Evolutionary conservation across 2,888 invertebrate species (phyloP), one percentile per base, ranked within the genome.

Genomic region (Sceliomorpha sp.): DNA sequence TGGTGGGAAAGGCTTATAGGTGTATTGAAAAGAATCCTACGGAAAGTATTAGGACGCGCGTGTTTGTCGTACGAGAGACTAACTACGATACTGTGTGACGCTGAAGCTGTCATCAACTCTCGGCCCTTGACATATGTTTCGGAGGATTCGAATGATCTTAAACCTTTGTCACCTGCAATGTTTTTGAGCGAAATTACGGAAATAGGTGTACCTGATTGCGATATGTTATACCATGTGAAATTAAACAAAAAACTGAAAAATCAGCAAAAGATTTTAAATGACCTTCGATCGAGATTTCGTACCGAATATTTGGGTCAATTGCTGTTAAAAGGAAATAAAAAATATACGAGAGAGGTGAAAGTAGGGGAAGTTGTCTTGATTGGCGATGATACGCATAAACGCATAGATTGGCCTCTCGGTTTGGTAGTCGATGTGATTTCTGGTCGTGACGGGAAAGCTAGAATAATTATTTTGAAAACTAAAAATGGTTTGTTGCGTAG

Each of bases 81-180:
- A n/a, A n/a, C n/a, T 8, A 85, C 82, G 0, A 51, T 79, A 0
- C 26, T 85, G 2, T 74, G 72, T 24, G 78, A 88, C 53, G 77
- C 79, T 32, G 87, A 88, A 67, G 62, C 73, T 1, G 69, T 75
- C 0, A 37, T 88, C 5, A 88, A 88, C 72, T 73, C 80, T 0
- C 68, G 87, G 55, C 86, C 86, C 8, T 63, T 87, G 12, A 84
- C 80, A 10, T 82, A 75, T 15, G 27, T 74, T 27, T 64, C 73
- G 1, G 64, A 69, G 0, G 53, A 53, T 12, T 10, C 55, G 31
- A 45, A 73, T 5, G 78, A 81, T 12, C 55, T 75, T 5, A 51
- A 32, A 4, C 55, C 75, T 1, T 34, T 75, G 24, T 66, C 71
- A 1, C 71, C 73, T 1, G 60, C 42, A 0, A 73, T 71, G 66